Evolutionary conservation across 2,888 invertebrate species (phyloP).

Genomic region (Mycalesis mineus): DNA sequence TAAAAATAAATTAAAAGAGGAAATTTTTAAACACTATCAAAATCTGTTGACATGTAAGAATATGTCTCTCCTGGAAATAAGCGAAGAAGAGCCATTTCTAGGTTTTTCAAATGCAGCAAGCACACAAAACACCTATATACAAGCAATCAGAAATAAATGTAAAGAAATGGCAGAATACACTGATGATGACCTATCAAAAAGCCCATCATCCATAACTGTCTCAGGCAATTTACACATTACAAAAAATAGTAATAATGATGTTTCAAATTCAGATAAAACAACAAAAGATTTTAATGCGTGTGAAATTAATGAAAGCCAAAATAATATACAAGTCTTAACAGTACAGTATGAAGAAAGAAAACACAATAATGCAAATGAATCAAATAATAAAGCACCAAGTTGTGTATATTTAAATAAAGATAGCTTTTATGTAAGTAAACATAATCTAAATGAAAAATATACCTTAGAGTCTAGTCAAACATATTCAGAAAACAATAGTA

Average conservation of each 20-base stretch:
- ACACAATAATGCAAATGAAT: not conserved
- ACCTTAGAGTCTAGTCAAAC: not conserved
- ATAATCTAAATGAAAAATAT: not conserved
- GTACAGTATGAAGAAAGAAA: not conserved
- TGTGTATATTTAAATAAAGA: not conserved
- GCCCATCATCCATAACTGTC: not conserved
- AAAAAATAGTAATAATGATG: not conserved
- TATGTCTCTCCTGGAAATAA: slow-evolving; percentile 18
- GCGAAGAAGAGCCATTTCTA: slow-evolving; percentile 29
- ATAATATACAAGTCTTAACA: no score
- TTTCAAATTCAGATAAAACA: not conserved
- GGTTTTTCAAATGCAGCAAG: slow-evolving; percentile 25
- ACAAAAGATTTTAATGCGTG: not conserved
- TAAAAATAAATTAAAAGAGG: not conserved
- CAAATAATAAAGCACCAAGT: not conserved
- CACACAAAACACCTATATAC: not conserved
- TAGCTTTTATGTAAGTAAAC: not conserved
- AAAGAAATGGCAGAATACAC: not conserved
- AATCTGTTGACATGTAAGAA: not conserved
- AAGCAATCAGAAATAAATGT: slow-evolving; percentile 7
- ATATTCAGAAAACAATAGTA: not conserved
- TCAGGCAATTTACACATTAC: not conserved
- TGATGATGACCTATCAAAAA: not conserved
- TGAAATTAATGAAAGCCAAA: not conserved
- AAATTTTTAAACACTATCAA: not conserved